These are phyloP conservation scores for Sebastes minor DNA, from an alignment of 2,797 vertebrate species.

Conservation along the genomic window DNA sequence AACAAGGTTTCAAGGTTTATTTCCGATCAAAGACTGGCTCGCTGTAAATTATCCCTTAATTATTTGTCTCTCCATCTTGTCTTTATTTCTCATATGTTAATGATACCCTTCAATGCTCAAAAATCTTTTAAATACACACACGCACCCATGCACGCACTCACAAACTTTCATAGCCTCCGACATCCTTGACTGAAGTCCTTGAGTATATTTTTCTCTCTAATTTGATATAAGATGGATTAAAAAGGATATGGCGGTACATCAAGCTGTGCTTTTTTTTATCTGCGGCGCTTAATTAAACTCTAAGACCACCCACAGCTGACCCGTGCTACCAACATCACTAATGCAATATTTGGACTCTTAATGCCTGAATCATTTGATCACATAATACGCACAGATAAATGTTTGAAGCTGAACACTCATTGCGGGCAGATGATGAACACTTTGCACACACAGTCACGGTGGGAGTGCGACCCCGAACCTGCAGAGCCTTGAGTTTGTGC, in stretches of 20 bases:
- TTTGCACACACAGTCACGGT: neutral
- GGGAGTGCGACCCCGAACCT: neutral
- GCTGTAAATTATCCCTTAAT: neutral
- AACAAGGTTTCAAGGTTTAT: neutral
- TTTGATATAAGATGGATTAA: slow-evolving; percentile 10
- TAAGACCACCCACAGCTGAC: slow-evolving; percentile 7
- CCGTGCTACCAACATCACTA: neutral
- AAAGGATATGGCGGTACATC: neutral
- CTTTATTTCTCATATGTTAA: slow-evolving; percentile 17
- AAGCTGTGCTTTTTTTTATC: neutral
- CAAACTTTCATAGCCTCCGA: neutral
- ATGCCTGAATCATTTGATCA: neutral
- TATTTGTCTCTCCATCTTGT: neutral
- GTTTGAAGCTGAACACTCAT: neutral
- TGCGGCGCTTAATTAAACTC: slow-evolving; percentile 28
- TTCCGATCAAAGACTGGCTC: neutral
- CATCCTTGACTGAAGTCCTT: slow-evolving; percentile 8
- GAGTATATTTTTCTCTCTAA: slow-evolving; percentile 2
- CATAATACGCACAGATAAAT: neutral
- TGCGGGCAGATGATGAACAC: neutral
- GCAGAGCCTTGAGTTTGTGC: neutral
- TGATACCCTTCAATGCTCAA: slow-evolving; percentile 15
- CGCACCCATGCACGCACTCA: neutral
- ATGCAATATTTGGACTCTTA: neutral
- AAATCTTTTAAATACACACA: neutral